Evolutionary conservation across 2,797 vertebrate genomes (phyloP).

Genomic region (Phalloptychus januarius): DNA sequence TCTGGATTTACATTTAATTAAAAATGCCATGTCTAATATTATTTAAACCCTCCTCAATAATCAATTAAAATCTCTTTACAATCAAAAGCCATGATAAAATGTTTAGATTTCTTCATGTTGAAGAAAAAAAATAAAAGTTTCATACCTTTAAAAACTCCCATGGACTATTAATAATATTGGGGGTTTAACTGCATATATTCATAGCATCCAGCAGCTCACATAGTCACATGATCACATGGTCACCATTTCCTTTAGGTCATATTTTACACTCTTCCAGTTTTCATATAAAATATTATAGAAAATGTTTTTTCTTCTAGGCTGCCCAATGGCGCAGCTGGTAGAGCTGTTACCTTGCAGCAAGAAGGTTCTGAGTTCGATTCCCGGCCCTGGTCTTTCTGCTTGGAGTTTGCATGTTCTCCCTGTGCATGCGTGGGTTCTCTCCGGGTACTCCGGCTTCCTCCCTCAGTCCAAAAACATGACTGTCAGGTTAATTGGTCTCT

Average conservation of each 20-base stretch:
- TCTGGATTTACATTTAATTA: background rate
- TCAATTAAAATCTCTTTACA: background rate
- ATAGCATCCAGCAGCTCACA: background rate
- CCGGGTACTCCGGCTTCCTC: no score
- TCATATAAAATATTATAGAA: background rate
- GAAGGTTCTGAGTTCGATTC: no score
- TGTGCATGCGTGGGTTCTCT: no score
- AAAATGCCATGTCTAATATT: background rate
- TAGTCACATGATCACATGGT: background rate
- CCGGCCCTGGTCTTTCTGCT: no score
- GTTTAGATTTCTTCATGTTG: background rate
- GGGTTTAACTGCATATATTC: background rate
- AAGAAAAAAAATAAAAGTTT: background rate
- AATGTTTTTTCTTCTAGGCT: background rate
- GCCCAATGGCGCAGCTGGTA: no score
- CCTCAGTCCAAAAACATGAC: no score
- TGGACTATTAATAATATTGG: background rate
- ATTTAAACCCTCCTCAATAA: background rate
- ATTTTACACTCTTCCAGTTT: background rate
- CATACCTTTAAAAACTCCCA: background rate
- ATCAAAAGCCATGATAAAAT: background rate
- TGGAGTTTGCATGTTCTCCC: no score
- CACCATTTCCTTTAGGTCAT: background rate
- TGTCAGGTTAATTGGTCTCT: no score
- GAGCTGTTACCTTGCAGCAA: no score